Evolutionary conservation across 2,888 invertebrate species (phyloP).

Genomic region (Metallyticus violacea): DNA sequence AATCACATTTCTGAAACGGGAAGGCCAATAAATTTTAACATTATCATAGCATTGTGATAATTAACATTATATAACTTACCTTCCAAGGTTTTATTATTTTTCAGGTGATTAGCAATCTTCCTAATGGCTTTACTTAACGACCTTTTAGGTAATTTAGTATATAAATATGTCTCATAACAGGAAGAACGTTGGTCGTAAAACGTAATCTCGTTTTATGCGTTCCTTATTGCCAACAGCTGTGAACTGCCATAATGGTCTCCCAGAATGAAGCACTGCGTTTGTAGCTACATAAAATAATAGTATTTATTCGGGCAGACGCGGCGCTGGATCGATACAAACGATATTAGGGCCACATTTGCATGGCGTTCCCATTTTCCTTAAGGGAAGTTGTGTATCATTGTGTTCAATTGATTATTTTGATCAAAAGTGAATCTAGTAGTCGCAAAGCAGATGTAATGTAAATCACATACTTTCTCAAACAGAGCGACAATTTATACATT

Average conservation of each 20-base stretch:
- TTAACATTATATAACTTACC: too few species aligned
- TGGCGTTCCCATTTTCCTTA: background rate
- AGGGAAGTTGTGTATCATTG: too few species aligned
- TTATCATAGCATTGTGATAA: too few species aligned
- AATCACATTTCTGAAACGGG: too few species aligned
- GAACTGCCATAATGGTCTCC: background rate
- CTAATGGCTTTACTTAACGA: background rate
- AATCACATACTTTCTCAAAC: too few species aligned
- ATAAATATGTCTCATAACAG: background rate
- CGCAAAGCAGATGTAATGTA: too few species aligned
- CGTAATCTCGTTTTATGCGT: background rate
- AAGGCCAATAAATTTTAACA: too few species aligned
- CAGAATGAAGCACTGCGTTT: too few species aligned
- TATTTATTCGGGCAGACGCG: background rate
- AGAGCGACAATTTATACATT: too few species aligned
- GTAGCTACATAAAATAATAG: background rate
- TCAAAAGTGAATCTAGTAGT: background rate
- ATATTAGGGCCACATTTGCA: background rate
- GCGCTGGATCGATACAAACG: background rate
- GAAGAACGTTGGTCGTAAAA: background rate
- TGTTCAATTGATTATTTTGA: background rate
- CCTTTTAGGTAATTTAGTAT: background rate
- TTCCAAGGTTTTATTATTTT: too few species aligned
- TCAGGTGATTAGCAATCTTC: background rate
- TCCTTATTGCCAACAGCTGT: background rate